These are phyloP conservation scores for Anthoscopus minutus DNA, from an alignment of 2,113 vertebrate species.

Conservation along the genomic window DNA sequence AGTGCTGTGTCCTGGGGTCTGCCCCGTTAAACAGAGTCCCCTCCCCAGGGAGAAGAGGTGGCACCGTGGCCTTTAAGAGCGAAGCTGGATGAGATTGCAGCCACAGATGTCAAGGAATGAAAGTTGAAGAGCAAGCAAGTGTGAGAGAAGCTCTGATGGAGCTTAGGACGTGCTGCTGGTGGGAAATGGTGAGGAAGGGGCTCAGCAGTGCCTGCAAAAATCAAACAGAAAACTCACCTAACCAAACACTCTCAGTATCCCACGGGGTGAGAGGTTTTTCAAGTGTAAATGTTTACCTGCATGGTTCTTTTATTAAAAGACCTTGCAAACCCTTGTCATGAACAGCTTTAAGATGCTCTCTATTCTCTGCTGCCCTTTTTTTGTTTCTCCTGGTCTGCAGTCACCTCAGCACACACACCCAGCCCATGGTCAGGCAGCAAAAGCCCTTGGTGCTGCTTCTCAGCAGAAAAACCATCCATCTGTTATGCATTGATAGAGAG, in stretches of 20 bases:
- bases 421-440: background rate
- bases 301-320: background rate
- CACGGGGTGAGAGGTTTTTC: background rate
- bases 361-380: background rate
- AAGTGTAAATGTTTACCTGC: background rate
- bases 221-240: background rate
- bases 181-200: background rate
- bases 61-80: background rate
- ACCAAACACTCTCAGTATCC: background rate
- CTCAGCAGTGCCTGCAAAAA: background rate
- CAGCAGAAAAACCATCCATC: background rate
- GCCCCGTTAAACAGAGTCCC: background rate
- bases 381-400: background rate
- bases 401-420: background rate
- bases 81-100: background rate
- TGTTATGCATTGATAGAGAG: background rate
- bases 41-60: background rate
- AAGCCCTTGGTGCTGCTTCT: background rate
- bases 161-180: fast-evolving
- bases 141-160: background rate
- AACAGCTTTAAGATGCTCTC: background rate
- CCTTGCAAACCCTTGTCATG: background rate
- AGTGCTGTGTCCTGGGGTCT: background rate
- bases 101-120: background rate
- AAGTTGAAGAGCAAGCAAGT: background rate